A percentile compares a stretch with the other conserved stretches of the same genome.
Conservation (phyloP, 2,113 vertebrate genomes). For the Podarcis muralis region DNA sequence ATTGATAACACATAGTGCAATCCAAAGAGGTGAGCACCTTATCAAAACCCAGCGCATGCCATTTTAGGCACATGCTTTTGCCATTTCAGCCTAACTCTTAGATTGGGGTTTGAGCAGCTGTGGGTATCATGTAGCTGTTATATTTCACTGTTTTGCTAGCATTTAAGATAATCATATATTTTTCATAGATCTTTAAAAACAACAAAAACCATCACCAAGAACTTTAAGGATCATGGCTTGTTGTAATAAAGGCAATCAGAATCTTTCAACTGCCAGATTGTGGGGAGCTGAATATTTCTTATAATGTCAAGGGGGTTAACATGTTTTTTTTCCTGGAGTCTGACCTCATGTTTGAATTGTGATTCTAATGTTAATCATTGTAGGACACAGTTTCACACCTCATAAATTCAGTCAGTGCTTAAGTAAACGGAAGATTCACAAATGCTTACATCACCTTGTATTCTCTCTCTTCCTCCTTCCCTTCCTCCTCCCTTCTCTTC, state of each 20-base stretch:
- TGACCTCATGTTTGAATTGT: conserved; percentile 69
- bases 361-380: conserved; percentile 74
- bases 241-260: neutral
- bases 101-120: neutral
- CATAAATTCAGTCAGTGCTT: conserved; percentile 67
- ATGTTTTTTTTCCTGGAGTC: conserved; percentile 56
- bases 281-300: conserved; percentile 40
- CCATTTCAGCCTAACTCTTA: neutral
- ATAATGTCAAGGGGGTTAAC: conserved; percentile 45
- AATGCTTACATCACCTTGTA: conserved; percentile 67
- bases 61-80: neutral
- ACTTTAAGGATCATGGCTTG: neutral
- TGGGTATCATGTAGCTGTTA: neutral
- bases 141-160: neutral
- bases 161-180: neutral
- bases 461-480: conserved; percentile 35
- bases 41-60: neutral
- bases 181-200: neutral
- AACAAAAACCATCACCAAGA: neutral
- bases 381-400: conserved; percentile 65
- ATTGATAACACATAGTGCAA: no score
- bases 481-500: neutral
- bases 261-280: conserved; percentile 17
- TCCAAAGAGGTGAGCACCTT: neutral
- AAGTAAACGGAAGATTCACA: conserved; percentile 71